Evolutionary conservation across 2,888 invertebrate species (phyloP).

Genomic region (Aspidapion aeneum): DNA sequence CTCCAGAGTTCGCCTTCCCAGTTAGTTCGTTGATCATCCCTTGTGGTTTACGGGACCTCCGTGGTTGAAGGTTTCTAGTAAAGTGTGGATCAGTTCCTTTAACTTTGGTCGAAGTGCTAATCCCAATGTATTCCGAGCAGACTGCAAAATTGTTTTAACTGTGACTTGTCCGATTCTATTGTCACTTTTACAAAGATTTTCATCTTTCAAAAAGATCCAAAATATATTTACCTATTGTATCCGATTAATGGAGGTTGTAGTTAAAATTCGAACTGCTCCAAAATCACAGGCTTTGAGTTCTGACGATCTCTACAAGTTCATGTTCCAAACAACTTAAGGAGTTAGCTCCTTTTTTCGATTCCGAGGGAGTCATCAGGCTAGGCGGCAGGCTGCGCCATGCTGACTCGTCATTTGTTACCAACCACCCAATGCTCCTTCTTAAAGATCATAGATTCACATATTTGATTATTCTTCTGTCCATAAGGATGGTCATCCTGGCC

Average conservation of each 20-base stretch:
- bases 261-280: background rate
- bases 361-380: background rate
- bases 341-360: too few relatives aligned
- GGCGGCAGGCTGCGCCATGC: background rate
- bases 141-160: too few relatives aligned
- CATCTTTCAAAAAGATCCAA: background rate
- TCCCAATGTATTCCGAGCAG: too few relatives aligned
- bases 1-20: background rate
- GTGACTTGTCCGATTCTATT: too few relatives aligned
- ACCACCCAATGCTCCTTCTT: background rate
- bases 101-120: too few relatives aligned
- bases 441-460: background rate
- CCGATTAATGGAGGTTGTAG: background rate
- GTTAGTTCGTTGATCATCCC: background rate
- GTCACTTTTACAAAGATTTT: too few relatives aligned
- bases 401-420: background rate
- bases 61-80: too few relatives aligned
- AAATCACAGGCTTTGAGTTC: background rate
- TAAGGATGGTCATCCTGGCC: background rate
- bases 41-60: background rate
- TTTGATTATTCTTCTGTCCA: background rate
- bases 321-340: background rate
- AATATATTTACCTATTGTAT: background rate
- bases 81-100: too few relatives aligned
- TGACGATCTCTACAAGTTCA: background rate